Evolutionary conservation across 37 sponge, comb jelly and placozoan species (phyloP).

Genomic region (Ianthella basta): DNA sequence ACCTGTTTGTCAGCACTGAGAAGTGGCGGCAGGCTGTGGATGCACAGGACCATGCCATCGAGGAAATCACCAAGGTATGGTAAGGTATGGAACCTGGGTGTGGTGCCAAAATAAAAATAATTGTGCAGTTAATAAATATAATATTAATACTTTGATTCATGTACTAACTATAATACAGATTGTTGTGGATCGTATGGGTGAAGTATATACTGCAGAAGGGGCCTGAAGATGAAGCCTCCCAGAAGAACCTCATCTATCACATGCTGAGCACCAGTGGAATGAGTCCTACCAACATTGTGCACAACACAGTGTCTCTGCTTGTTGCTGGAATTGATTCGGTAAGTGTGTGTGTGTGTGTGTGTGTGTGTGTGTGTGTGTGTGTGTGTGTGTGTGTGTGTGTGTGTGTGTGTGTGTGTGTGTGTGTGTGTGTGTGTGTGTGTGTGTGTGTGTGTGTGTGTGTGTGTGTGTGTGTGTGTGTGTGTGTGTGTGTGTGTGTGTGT

Average conservation of each 20-base stretch:
- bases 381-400: too few relatives aligned
- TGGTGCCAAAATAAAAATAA: too few relatives aligned
- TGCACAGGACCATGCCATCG: conserved; percentile 21
- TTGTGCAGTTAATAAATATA: too few relatives aligned
- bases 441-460: too few relatives aligned
- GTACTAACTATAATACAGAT: background rate
- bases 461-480: too few relatives aligned
- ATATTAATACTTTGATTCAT: too few relatives aligned
- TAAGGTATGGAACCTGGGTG: too few relatives aligned
- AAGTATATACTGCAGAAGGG: background rate
- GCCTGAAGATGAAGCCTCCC: background rate
- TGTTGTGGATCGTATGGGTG: conserved; percentile 10
- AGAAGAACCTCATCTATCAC: conserved; percentile 6
- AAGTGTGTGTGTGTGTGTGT: background rate
- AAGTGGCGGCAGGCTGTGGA: conserved; percentile 25
- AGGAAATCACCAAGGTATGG: conserved; percentile 19
- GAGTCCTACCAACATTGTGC: background rate
- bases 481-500: too few relatives aligned
- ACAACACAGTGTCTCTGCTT: conserved; percentile 26
- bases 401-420: too few relatives aligned
- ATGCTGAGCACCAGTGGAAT: background rate
- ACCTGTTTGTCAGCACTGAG: conserved; percentile 37
- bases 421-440: too few relatives aligned
- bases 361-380: too few relatives aligned
- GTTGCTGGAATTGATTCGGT: conserved; percentile 30